These are phyloP conservation scores for Daboia siamensis DNA, from an alignment of 2,113 vertebrate genomes.

Conservation along the genomic window DNA sequence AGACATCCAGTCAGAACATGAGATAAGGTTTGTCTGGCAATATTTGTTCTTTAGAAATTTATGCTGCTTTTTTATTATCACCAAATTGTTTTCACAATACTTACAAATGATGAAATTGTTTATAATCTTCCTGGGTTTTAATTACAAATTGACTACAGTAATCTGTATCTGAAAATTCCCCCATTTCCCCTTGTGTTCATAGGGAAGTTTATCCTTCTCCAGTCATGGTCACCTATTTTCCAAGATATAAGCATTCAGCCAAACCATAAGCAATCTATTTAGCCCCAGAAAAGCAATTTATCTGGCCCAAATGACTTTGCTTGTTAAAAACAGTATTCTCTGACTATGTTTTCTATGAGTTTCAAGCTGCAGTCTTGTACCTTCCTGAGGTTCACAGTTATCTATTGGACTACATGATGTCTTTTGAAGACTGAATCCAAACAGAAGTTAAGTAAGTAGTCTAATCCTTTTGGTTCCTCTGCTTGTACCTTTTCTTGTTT, in stretches of 20 bases:
- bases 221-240: neutral
- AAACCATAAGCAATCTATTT: neutral
- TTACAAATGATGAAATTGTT: neutral
- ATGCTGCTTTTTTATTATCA: neutral
- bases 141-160: neutral
- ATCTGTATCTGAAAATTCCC: neutral
- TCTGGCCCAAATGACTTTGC: neutral
- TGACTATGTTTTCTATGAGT: neutral
- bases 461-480: neutral
- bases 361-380: neutral
- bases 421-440: neutral
- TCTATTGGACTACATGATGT: neutral
- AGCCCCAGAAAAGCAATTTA: neutral
- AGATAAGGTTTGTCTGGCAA: neutral
- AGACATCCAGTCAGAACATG: neutral
- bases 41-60: neutral
- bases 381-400: neutral
- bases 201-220: neutral
- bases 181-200: neutral
- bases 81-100: neutral
- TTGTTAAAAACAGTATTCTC: neutral
- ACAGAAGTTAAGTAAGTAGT: neutral
- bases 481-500: neutral
- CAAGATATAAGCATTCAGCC: neutral
- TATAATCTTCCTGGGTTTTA: neutral